phyloP scores from a whole-genome alignment of 2,888 invertebrate genomes.

The Timandra comae region DNA sequence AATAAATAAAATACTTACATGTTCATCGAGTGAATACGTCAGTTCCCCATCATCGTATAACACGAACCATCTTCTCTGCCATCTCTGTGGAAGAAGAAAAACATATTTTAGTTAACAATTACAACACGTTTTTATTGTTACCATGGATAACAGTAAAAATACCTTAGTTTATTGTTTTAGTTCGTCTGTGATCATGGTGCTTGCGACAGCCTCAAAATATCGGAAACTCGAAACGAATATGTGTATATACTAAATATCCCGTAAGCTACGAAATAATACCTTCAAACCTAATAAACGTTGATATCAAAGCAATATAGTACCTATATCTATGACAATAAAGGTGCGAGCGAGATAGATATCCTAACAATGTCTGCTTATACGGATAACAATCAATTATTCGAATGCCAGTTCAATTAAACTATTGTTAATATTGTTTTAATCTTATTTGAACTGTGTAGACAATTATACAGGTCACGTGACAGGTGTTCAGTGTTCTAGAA shows the following conservation, averaged over 20 bases:
- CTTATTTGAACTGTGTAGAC: not conserved
- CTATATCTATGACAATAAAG: too few species aligned
- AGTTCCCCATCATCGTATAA: slow-evolving; percentile 98
- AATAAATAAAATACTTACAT: slow-evolving; percentile 83
- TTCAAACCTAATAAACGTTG: too few species aligned
- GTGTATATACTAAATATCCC: too few species aligned
- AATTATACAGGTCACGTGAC: not conserved
- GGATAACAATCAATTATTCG: slow-evolving; percentile 12
- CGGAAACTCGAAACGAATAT: too few species aligned
- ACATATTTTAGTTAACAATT: not conserved
- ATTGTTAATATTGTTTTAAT: slow-evolving; percentile 17
- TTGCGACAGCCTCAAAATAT: too few species aligned
- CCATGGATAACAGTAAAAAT: too few species aligned
- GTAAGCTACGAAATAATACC: too few species aligned
- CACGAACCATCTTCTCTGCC: slow-evolving; percentile 99
- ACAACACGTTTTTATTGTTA: too few species aligned
- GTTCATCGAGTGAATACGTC: slow-evolving; percentile 98
- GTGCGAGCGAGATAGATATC: not conserved
- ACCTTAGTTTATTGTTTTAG: too few species aligned
- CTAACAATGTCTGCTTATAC: not conserved
- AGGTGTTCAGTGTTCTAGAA: too few species aligned
- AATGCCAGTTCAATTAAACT: slow-evolving; percentile 37
- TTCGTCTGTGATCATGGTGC: too few species aligned
- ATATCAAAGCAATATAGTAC: too few species aligned
- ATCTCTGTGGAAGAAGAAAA: slow-evolving; percentile 81